These are phyloP conservation scores for Amphiura filiformis DNA, from an alignment of 35 echinoderm and acorn worm genomes.

Conservation along the genomic window DNA sequence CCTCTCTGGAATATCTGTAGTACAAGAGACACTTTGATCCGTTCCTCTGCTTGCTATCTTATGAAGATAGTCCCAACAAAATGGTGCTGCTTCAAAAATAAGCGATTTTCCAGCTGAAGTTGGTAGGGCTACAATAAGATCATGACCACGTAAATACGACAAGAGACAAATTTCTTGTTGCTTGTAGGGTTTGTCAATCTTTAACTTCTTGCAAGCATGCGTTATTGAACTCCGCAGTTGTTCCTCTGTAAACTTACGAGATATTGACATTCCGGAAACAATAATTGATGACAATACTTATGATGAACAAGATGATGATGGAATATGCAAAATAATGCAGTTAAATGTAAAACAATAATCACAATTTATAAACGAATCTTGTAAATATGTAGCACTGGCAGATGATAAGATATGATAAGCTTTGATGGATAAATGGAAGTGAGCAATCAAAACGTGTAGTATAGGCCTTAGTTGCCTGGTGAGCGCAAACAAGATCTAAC, in stretches of 20 bases:
- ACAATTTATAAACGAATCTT: no score
- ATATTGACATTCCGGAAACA: no score
- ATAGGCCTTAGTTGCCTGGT: no score
- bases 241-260: not conserved
- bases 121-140: not conserved
- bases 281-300: no score
- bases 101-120: not conserved
- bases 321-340: no score
- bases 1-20: not conserved
- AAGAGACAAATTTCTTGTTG: not conserved
- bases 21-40: not conserved
- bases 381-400: no score
- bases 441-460: no score
- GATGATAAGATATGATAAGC: no score
- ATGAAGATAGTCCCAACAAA: not conserved
- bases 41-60: not conserved
- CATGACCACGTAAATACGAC: not conserved
- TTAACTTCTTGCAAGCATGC: not conserved
- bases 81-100: not conserved
- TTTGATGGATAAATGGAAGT: no score
- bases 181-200: not conserved
- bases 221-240: not conserved
- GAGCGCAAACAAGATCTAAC: no score
- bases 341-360: no score
- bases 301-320: no score